phyloP scores from a whole-genome alignment of 2,888 invertebrate species.

The Lypha dubia region DNA sequence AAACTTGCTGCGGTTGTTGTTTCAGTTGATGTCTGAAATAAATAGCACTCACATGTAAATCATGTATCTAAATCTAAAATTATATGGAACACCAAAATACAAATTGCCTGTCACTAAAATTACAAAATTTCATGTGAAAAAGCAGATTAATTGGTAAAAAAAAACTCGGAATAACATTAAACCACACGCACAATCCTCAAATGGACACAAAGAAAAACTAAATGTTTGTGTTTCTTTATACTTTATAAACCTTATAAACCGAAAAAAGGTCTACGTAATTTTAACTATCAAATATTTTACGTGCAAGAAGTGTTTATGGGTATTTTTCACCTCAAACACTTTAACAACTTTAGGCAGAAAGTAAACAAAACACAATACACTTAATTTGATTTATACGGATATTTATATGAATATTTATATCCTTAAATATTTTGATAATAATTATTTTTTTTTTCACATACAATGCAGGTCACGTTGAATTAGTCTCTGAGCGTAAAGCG shows the following conservation, averaged over 20 bases:
- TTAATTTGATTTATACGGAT: not conserved
- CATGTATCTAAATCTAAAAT: slow-evolving; percentile 7
- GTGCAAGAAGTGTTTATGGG: not conserved
- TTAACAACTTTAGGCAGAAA: not conserved
- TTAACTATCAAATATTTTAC: slow-evolving; percentile 6
- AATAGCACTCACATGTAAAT: slow-evolving; percentile 31
- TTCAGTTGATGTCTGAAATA: slow-evolving; percentile 9
- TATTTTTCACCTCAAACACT: slow-evolving; percentile 14
- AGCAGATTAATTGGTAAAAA: slow-evolving; percentile 12
- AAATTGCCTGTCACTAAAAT: slow-evolving; percentile 35
- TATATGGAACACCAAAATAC: slow-evolving; percentile 10
- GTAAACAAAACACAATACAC: not conserved
- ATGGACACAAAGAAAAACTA: slow-evolving; percentile 7
- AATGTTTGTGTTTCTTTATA: slow-evolving; percentile 6
- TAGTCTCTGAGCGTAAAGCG: slow-evolving; percentile 14
- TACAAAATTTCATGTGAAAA: slow-evolving; percentile 19
- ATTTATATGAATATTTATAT: not conserved
- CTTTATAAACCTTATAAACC: not conserved
- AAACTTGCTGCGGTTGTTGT: slow-evolving; percentile 1
- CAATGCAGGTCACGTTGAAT: slow-evolving; percentile 34
- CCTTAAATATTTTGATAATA: slow-evolving; percentile 29
- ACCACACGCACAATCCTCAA: not conserved
- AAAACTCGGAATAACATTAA: not conserved
- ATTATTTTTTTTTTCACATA: slow-evolving; percentile 39
- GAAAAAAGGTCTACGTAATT: not conserved